Conservation (phyloP, 2,113 vertebrate genomes). For the Gallinago jamesoni region DNA sequence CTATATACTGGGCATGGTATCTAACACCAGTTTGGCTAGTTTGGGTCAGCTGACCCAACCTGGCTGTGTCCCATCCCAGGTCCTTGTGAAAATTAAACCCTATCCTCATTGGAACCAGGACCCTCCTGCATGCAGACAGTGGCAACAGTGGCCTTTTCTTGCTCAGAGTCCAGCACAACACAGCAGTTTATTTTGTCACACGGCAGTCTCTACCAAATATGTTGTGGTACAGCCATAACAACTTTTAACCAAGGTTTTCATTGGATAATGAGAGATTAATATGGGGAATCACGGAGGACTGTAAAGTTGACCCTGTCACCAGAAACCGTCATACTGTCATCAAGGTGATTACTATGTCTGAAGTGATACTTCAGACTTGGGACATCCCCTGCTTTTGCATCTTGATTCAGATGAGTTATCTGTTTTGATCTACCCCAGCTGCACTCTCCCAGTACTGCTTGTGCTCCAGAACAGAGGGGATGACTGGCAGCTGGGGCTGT, state of each 20-base stretch:
- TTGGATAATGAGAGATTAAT: conserved; percentile 46
- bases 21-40: not conserved
- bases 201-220: not conserved
- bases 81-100: not conserved
- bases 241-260: conserved; percentile 37
- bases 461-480: conserved; percentile 24
- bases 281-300: conserved; percentile 9
- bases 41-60: not conserved
- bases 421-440: conserved; percentile 28
- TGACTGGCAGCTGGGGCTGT: not conserved
- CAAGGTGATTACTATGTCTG: not conserved
- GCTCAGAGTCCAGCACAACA: conserved; percentile 10
- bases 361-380: conserved; percentile 43
- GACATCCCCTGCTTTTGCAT: conserved; percentile 41
- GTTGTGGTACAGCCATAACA: conserved; percentile 24
- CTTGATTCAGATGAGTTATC: conserved; percentile 30
- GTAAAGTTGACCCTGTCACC: conserved; percentile 20
- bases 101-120: not conserved
- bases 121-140: not conserved
- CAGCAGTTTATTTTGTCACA: not conserved
- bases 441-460: not conserved
- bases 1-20: not conserved
- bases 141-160: not conserved
- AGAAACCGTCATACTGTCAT: conserved; percentile 28
- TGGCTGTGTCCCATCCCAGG: not conserved